phyloP scores from a whole-genome alignment of 2,797 vertebrate species.

The Dallia pectoralis region DNA sequence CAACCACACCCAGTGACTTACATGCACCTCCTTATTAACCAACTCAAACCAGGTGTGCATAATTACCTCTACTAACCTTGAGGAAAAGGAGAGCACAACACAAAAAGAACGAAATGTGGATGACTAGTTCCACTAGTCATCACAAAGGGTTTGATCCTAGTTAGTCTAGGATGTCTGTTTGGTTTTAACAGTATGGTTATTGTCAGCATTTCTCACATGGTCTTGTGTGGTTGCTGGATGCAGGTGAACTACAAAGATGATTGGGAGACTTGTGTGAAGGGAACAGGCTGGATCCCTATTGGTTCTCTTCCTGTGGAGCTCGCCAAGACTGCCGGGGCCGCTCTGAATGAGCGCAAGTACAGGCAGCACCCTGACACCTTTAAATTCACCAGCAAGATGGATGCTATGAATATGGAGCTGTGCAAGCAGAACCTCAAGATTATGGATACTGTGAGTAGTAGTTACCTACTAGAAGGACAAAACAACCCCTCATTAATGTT shows the following conservation, averaged over 20 bases:
- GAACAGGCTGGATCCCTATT: conserved; percentile 87
- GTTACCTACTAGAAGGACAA: background rate
- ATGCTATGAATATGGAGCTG: conserved; percentile 89
- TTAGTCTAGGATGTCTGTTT: too few relatives aligned
- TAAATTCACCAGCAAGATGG: conserved; percentile 85
- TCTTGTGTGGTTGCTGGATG: conserved; percentile 21
- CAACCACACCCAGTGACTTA: too few relatives aligned
- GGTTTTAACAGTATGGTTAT: background rate
- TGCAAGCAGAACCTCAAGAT: conserved; percentile 87
- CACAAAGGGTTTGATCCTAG: too few relatives aligned
- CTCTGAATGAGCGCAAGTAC: conserved; percentile 88
- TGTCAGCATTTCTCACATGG: background rate
- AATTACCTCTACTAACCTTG: too few relatives aligned
- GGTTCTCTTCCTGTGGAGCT: conserved; percentile 90
- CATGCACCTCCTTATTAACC: too few relatives aligned
- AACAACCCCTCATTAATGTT: background rate
- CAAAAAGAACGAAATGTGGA: too few relatives aligned
- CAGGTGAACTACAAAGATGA: conserved; percentile 86
- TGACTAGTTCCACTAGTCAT: too few relatives aligned
- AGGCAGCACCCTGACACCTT: conserved; percentile 87
- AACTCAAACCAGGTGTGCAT: too few relatives aligned
- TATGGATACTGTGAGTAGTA: conserved; percentile 76
- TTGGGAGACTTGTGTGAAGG: conserved; percentile 82
- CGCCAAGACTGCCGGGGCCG: conserved; percentile 82
- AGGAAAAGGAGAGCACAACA: too few relatives aligned